A percentile compares a stretch with the other conserved stretches of the same genome.
phyloP scores from a whole-genome alignment of 2,888 invertebrate genomes.

The Lypha dubia region DNA sequence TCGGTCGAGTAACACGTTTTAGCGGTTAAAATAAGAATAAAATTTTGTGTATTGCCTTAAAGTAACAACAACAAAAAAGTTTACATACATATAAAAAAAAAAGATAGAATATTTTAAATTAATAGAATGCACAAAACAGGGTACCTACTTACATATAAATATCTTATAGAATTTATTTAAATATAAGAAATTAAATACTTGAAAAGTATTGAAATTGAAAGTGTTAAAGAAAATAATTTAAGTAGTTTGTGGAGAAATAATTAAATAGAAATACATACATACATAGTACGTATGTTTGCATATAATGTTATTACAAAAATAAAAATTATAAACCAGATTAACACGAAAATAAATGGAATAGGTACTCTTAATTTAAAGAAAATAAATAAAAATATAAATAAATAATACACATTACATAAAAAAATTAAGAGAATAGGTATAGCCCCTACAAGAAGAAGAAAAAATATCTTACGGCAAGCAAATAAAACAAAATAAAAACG shows the following conservation, averaged over 20 bases:
- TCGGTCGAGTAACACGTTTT: conserved; percentile 78
- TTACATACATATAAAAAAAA: conserved; percentile 5
- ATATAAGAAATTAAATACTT: conserved; percentile 33
- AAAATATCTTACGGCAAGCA: conserved; percentile 37
- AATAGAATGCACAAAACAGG: conserved; percentile 20
- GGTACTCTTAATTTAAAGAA: conserved; percentile 46
- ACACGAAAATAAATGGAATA: conserved; percentile 27
- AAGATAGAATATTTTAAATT: conserved; percentile 1
- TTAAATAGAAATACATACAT: too few relatives aligned
- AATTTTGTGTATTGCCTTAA: conserved; percentile 34
- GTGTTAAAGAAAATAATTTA: conserved; percentile 9
- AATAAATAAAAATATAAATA: conserved; percentile 20
- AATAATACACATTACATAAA: conserved; percentile 5
- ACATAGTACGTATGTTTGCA: too few relatives aligned
- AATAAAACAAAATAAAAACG: conserved; percentile 47
- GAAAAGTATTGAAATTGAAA: conserved; percentile 11
- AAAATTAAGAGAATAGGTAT: conserved; percentile 52
- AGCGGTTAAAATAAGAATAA: conserved; percentile 59
- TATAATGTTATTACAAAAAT: conserved; percentile 23
- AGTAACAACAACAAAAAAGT: conserved; percentile 34
- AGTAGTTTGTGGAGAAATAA: background rate
- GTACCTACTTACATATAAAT: too few relatives aligned
- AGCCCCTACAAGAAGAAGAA: conserved; percentile 42
- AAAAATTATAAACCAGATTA: conserved; percentile 28
- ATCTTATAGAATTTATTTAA: conserved; percentile 13